Conservation (phyloP, 2,888 invertebrate species). For the Diaprepes abbreviatus region DNA sequence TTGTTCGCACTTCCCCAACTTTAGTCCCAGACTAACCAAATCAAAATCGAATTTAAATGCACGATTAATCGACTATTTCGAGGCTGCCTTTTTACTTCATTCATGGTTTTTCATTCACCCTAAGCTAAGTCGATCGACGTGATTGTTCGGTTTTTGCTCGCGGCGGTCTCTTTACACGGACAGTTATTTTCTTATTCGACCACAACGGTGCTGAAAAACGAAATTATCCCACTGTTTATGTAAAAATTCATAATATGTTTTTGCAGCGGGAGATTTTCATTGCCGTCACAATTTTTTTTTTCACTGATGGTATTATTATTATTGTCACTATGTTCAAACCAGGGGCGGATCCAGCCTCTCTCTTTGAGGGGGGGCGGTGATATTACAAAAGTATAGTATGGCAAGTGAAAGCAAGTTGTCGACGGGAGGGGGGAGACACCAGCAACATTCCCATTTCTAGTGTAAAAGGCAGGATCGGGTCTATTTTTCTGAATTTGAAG, state of each 20-base stretch:
- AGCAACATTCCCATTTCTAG: no score
- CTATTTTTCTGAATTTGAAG: no score
- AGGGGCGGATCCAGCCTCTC: no score
- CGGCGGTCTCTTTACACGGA: slow-evolving; percentile 26
- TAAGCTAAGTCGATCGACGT: slow-evolving; percentile 31
- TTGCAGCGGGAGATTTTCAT: no score
- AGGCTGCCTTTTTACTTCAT: slow-evolving; percentile 28
- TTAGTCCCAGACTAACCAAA: slow-evolving; percentile 27
- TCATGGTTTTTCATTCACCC: slow-evolving; percentile 38
- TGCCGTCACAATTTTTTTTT: no score
- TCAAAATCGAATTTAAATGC: slow-evolving; percentile 42
- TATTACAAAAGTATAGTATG: no score
- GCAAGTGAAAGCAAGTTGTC: no score
- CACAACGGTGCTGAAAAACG: slow-evolving; percentile 21
- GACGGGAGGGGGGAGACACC: no score
- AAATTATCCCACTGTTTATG: slow-evolving; percentile 15
- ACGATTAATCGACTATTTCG: slow-evolving; percentile 38
- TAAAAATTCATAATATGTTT: neutral
- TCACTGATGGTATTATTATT: no score
- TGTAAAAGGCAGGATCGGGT: no score
- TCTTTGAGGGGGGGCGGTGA: no score
- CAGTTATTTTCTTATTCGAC: slow-evolving; percentile 35
- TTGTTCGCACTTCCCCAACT: neutral
- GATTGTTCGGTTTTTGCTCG: slow-evolving; percentile 24
- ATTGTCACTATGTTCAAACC: no score